Evolutionary conservation across 2,888 invertebrate species (phyloP).

Genomic region (Calameuta pallipes): DNA sequence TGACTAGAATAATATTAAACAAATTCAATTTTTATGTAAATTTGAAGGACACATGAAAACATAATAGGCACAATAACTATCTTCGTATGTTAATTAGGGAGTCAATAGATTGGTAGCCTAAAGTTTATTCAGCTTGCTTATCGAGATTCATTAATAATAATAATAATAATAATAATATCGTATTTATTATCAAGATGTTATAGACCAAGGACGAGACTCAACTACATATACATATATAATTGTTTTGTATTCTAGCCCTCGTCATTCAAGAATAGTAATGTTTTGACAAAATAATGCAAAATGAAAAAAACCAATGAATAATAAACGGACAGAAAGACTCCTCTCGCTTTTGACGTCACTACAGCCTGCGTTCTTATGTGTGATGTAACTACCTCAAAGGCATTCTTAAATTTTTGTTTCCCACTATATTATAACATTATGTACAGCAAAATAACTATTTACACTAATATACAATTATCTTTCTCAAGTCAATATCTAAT

Average conservation of each 20-base stretch:
- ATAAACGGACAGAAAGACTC: background rate
- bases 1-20: background rate
- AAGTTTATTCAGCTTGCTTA: too few relatives aligned
- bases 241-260: too few relatives aligned
- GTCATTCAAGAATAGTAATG: too few relatives aligned
- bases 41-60: background rate
- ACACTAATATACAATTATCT: background rate
- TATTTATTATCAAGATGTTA: too few relatives aligned
- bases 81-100: background rate
- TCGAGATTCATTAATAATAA: too few relatives aligned
- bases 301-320: too few relatives aligned
- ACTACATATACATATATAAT: too few relatives aligned
- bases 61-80: too few relatives aligned
- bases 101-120: background rate
- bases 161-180: too few relatives aligned
- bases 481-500: background rate
- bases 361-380: background rate
- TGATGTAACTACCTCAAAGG: background rate
- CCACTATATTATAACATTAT: background rate
- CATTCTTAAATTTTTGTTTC: background rate
- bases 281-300: too few relatives aligned
- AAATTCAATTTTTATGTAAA: background rate
- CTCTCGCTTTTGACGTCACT: background rate
- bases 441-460: background rate
- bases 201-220: too few relatives aligned